Conservation (phyloP, 2,888 invertebrate species). For the Metalampra italica region DNA sequence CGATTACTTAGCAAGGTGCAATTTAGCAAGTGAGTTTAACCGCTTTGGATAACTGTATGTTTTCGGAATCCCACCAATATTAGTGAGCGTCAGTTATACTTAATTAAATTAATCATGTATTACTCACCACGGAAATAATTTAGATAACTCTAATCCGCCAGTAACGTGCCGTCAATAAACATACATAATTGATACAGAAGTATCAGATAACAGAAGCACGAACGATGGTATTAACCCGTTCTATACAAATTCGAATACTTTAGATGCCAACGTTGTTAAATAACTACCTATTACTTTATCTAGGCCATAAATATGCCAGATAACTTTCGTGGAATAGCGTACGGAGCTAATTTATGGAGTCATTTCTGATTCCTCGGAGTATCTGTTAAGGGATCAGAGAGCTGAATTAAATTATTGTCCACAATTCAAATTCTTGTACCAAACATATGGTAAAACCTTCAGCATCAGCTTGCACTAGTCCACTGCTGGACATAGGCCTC, state of each 20-base stretch:
- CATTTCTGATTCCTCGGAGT: slow-evolving; percentile 43
- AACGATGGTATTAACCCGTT: neutral
- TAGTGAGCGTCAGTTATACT: no score
- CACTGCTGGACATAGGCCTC: no score
- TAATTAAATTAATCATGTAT: no score
- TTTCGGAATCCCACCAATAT: no score
- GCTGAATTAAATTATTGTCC: neutral
- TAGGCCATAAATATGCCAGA: slow-evolving; percentile 45
- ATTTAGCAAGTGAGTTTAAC: no score
- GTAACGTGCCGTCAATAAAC: neutral
- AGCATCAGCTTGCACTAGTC: no score
- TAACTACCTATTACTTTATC: slow-evolving; percentile 40
- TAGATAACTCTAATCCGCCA: neutral
- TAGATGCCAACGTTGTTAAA: slow-evolving; percentile 31
- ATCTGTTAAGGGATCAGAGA: slow-evolving; percentile 32
- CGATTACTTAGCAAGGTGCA: no score
- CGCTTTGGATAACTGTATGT: no score
- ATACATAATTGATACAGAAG: neutral
- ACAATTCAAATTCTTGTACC: neutral
- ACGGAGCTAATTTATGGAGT: slow-evolving; percentile 39
- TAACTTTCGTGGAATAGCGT: slow-evolving; percentile 30
- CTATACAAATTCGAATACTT: slow-evolving; percentile 27
- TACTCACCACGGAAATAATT: neutral
- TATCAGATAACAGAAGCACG: neutral
- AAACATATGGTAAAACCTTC: neutral